Percentiles rank a stretch among this genome's conserved stretches.
These are phyloP conservation scores for Euschistus heros DNA, from an alignment of 1,140 invertebrate genomes.

Conservation along the genomic window DNA sequence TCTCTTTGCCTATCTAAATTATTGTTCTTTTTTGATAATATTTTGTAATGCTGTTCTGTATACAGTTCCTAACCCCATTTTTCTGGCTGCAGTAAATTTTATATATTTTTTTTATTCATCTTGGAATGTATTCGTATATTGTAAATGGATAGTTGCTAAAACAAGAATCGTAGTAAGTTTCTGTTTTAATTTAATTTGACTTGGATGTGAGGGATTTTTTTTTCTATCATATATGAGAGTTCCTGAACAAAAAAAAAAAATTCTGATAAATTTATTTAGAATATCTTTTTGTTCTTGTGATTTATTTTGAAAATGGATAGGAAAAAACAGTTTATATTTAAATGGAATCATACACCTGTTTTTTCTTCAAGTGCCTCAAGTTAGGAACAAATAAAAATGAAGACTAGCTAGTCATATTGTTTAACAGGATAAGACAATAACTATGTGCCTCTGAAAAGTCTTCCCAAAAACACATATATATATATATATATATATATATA, in stretches of 20 bases:
- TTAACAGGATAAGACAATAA: background rate
- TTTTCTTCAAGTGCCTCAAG: background rate
- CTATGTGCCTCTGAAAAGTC: background rate
- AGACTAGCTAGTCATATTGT: slow-evolving; percentile 15
- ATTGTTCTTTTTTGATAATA: slow-evolving; percentile 11
- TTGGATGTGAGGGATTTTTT: too few relatives aligned
- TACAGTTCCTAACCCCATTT: background rate
- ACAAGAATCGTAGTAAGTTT: slow-evolving; percentile 13
- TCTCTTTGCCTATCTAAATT: slow-evolving; percentile 14
- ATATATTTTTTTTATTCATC: background rate
- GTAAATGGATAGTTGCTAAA: slow-evolving; percentile 5
- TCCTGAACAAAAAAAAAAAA: background rate
- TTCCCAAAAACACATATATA: background rate
- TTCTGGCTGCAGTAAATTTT: background rate
- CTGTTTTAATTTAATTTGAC: background rate
- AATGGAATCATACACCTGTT: background rate
- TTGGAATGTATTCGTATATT: background rate
- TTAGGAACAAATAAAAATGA: background rate
- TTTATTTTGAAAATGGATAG: background rate
- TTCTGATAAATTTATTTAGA: slow-evolving; percentile 13
- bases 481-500: background rate
- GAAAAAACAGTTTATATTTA: too few relatives aligned
- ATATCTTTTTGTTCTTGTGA: background rate
- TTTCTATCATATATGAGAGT: background rate
- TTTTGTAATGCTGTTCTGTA: background rate